Conservation (phyloP, 2,888 invertebrate species). For the Panzeria rudis region DNA sequence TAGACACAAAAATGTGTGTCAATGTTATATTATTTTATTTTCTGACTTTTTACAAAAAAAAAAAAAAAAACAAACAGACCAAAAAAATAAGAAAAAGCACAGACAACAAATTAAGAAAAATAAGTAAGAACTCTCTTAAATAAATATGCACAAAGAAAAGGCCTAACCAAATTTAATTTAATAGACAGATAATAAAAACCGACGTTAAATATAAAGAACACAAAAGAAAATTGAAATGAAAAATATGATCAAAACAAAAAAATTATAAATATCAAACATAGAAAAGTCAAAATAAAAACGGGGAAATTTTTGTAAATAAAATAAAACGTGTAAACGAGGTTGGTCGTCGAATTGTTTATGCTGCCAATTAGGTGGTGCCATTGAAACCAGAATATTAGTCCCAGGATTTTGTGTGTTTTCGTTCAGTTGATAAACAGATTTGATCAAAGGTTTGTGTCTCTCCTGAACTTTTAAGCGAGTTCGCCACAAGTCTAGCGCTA, state of each 20-base stretch:
- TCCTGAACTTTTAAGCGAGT: no score
- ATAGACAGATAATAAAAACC: background rate
- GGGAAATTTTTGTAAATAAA: background rate
- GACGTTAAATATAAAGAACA: constrained; percentile 5
- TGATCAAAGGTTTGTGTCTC: no score
- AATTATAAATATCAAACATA: background rate
- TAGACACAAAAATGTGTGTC: constrained; percentile 50
- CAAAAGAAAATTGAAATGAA: background rate
- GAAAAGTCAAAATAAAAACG: background rate
- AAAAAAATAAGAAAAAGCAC: background rate
- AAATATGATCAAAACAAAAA: constrained; percentile 19
- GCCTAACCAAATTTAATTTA: constrained; percentile 5
- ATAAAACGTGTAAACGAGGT: background rate
- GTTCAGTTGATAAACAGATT: no score
- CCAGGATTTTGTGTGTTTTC: no score
- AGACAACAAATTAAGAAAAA: constrained; percentile 14
- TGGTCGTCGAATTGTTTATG: background rate
- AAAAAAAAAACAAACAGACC: constrained; percentile 10
- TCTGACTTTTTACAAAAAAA: constrained; percentile 19
- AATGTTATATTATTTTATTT: constrained; percentile 47
- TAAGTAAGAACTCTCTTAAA: background rate
- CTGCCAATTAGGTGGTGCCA: no score
- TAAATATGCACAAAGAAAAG: background rate
- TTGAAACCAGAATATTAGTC: no score
- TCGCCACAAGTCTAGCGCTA: no score